phyloP scores from a whole-genome alignment of 2,113 vertebrate genomes.

The Parotia lawesii region DNA sequence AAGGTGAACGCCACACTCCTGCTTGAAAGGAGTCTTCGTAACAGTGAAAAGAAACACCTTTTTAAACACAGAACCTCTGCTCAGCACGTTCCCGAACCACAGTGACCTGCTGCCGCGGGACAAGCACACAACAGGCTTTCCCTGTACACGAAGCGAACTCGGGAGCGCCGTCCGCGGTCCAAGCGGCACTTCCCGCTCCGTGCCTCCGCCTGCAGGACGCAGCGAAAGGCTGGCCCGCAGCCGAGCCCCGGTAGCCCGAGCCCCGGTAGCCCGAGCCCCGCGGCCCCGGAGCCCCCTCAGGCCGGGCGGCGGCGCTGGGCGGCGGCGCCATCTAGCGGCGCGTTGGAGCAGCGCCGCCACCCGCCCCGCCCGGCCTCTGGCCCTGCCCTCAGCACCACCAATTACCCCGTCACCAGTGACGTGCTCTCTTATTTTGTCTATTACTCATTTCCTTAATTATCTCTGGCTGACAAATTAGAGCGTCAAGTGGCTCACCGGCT shows the following conservation, averaged over 20 bases:
- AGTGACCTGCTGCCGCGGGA: background rate
- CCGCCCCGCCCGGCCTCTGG: background rate
- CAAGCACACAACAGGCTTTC: fast-evolving
- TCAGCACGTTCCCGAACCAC: background rate
- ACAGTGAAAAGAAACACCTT: background rate
- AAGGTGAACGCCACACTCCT: background rate
- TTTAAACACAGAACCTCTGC: background rate
- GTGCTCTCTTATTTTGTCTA: fast-evolving
- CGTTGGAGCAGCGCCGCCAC: background rate
- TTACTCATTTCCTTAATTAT: background rate
- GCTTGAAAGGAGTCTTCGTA: background rate
- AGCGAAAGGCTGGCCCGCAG: background rate
- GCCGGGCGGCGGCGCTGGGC: background rate
- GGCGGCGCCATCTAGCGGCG: background rate
- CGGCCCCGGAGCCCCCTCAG: background rate
- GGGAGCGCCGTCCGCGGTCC: background rate
- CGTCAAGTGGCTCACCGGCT: background rate
- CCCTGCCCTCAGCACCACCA: background rate
- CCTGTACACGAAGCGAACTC: fast-evolving
- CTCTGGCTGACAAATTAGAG: background rate
- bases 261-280: background rate
- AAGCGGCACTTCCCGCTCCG: background rate
- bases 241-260: background rate
- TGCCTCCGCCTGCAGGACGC: background rate
- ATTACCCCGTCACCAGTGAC: fast-evolving